These are phyloP conservation scores for Chionodraco myersi DNA, from an alignment of 2,113 vertebrate species.

Conservation along the genomic window DNA sequence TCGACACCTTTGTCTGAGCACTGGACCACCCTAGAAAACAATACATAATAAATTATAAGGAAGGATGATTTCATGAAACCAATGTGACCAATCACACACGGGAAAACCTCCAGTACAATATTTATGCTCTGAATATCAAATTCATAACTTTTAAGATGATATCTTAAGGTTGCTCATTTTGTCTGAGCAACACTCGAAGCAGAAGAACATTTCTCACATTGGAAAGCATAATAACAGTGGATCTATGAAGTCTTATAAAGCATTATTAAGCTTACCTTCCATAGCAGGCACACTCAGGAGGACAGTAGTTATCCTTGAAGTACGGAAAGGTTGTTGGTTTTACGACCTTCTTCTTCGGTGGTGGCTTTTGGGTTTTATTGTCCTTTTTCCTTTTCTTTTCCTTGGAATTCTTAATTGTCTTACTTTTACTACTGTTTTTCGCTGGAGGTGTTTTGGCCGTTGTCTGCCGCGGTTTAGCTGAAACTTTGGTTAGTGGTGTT, in stretches of 20 bases:
- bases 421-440: constrained; percentile 45
- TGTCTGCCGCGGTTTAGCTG: constrained; percentile 3
- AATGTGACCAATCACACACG: not conserved
- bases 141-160: too few species aligned
- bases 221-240: not conserved
- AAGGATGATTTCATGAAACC: too few species aligned
- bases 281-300: constrained; percentile 77
- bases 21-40: constrained; percentile 77
- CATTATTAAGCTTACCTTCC: constrained; percentile 52
- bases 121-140: too few species aligned
- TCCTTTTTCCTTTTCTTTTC: constrained; percentile 51
- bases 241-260: not conserved
- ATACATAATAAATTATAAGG: not conserved
- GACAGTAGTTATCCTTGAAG: constrained; percentile 77
- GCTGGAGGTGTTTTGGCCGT: constrained; percentile 25
- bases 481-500: constrained; percentile 29
- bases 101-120: too few species aligned
- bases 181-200: not conserved
- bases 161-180: not conserved
- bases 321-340: constrained; percentile 60
- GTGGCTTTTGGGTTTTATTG: constrained; percentile 43
- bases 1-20: constrained; percentile 81
- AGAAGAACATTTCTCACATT: not conserved
- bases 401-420: constrained; percentile 28
- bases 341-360: constrained; percentile 21